phyloP scores from a whole-genome alignment of 2,888 invertebrate species.

The Maniola hyperantus region DNA sequence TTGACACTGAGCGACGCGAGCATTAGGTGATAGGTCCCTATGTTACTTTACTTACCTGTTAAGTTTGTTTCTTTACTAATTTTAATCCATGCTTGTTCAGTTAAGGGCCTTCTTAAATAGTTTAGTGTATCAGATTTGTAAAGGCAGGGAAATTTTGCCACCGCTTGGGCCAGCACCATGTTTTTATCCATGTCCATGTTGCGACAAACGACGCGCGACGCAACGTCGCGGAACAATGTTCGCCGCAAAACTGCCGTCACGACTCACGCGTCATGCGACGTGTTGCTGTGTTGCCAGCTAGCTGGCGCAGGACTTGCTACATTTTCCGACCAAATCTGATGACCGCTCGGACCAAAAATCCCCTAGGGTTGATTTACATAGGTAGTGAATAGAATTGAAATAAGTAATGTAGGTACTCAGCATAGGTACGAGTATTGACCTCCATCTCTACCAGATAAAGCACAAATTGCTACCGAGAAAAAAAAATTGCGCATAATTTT shows the following conservation, averaged over 20 bases:
- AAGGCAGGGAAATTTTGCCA: conserved; percentile 10
- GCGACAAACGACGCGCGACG: neutral
- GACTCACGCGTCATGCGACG: neutral
- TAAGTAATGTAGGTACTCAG: too few relatives aligned
- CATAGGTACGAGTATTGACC: too few relatives aligned
- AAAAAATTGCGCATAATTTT: too few relatives aligned
- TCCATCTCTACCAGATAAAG: too few relatives aligned
- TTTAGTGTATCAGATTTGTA: conserved; percentile 6
- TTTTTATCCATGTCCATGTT: conserved; percentile 15
- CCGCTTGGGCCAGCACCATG: conserved; percentile 8
- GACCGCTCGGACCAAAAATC: too few relatives aligned
- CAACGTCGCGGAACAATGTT: conserved; percentile 10
- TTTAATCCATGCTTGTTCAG: conserved; percentile 4
- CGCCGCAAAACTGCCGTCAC: conserved; percentile 1
- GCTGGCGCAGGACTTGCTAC: neutral
- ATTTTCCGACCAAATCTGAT: too few relatives aligned
- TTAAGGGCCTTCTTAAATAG: neutral
- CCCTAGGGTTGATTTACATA: too few relatives aligned
- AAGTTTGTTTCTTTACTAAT: conserved; percentile 6
- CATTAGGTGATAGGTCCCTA: neutral
- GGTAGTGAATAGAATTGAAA: too few relatives aligned
- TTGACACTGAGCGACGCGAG: too few relatives aligned
- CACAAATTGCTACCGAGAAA: too few relatives aligned
- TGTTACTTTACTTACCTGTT: neutral
- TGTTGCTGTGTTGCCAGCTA: conserved; percentile 7